phyloP scores from a whole-genome alignment of 2,888 invertebrate genomes.

The Phengaris alcon region DNA sequence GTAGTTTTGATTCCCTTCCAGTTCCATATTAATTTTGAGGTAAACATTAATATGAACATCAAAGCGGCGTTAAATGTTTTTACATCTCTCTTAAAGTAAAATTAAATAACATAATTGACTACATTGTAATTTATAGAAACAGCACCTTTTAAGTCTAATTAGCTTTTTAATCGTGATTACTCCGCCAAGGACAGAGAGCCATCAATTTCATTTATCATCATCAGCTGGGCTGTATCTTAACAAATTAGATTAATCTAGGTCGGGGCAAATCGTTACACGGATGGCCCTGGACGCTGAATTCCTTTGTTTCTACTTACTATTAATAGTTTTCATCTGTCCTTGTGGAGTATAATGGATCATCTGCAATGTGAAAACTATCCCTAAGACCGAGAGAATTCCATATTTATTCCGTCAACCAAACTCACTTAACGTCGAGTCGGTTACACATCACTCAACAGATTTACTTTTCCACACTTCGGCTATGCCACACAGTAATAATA shows the following conservation, averaged over 20 bases:
- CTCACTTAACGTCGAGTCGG: not conserved
- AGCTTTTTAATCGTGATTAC: not conserved
- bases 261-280: constrained; percentile 1
- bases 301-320: constrained; percentile 10
- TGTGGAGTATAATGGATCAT: not conserved
- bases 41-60: not conserved
- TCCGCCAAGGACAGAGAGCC: not conserved
- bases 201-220: not conserved
- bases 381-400: constrained; percentile 33
- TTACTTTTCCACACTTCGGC: not conserved
- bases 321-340: constrained; percentile 23
- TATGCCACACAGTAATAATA: not conserved
- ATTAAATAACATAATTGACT: not conserved
- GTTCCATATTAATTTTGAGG: constrained; percentile 5
- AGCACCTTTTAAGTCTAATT: constrained; percentile 6
- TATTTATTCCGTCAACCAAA: constrained; percentile 13
- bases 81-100: not conserved
- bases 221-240: not conserved
- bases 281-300: constrained; percentile 12
- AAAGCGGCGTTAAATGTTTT: not conserved
- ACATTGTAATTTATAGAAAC: not conserved
- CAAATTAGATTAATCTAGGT: constrained; percentile 26
- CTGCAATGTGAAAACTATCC: not conserved
- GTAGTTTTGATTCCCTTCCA: not conserved
- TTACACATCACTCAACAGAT: not conserved